These are phyloP conservation scores for Microhierax caerulescens DNA, from an alignment of 2,797 vertebrate genomes.

Conservation along the genomic window DNA sequence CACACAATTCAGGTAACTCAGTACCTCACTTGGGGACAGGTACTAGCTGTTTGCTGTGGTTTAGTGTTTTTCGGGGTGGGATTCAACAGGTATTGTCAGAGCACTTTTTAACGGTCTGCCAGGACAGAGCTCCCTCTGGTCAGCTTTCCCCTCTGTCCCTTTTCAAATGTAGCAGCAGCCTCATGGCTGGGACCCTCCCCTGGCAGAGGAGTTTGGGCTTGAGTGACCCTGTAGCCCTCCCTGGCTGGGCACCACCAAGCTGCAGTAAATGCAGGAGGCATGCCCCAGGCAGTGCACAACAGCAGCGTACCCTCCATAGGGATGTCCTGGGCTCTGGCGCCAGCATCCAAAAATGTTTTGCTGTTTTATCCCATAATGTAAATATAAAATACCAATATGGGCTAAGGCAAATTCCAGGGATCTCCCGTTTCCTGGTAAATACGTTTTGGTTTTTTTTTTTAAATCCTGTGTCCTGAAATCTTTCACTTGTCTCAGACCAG, in stretches of 20 bases:
- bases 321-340: background rate
- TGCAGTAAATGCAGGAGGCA: background rate
- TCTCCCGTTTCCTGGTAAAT: background rate
- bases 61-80: background rate
- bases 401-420: background rate
- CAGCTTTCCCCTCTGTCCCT: background rate
- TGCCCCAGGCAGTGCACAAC: background rate
- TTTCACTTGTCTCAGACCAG: background rate
- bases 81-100: background rate
- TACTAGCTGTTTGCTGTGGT: background rate
- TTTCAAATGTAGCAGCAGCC: background rate
- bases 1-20: background rate
- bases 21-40: background rate
- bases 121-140: background rate
- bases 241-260: background rate
- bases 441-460: no score
- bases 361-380: background rate
- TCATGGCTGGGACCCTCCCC: background rate
- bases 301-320: background rate
- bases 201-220: background rate
- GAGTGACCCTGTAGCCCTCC: background rate
- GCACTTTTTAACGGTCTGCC: background rate
- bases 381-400: background rate
- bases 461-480: background rate
- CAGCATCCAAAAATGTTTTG: background rate